Conservation (phyloP, 2,888 invertebrate genomes). For the Polyommatus icarus region DNA sequence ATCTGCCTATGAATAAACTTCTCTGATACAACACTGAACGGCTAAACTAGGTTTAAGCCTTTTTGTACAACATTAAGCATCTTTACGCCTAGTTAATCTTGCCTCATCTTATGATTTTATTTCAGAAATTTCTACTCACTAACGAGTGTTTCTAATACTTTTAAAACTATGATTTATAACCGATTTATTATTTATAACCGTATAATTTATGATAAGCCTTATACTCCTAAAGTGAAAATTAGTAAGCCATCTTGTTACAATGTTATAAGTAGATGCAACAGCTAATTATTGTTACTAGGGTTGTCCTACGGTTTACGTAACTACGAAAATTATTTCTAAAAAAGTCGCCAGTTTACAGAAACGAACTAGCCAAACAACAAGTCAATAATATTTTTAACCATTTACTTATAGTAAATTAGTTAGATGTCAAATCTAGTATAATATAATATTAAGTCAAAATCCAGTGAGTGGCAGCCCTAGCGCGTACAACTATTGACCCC, state of each 20-base stretch:
- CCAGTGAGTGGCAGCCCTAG: constrained; percentile 4
- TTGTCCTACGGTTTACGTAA: neutral
- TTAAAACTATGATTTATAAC: neutral
- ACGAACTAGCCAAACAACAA: too few species aligned
- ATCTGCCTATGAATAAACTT: too few species aligned
- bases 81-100: too few species aligned
- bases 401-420: too few species aligned
- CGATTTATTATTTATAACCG: constrained; percentile 5
- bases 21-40: too few species aligned
- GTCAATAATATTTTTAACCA: too few species aligned
- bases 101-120: neutral
- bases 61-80: too few species aligned
- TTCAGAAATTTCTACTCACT: neutral
- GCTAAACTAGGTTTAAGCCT: too few species aligned
- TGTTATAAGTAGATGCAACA: constrained; percentile 4
- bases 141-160: neutral
- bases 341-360: too few species aligned
- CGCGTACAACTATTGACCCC: constrained; percentile 40
- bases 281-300: neutral
- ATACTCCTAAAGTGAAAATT: constrained; percentile 23
- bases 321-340: neutral
- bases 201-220: constrained; percentile 12
- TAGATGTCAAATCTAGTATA: too few species aligned
- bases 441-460: neutral
- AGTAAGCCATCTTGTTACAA: neutral